These are phyloP conservation scores for Urophycis tenuis DNA, from an alignment of 2,797 vertebrate genomes.

Conservation along the genomic window DNA sequence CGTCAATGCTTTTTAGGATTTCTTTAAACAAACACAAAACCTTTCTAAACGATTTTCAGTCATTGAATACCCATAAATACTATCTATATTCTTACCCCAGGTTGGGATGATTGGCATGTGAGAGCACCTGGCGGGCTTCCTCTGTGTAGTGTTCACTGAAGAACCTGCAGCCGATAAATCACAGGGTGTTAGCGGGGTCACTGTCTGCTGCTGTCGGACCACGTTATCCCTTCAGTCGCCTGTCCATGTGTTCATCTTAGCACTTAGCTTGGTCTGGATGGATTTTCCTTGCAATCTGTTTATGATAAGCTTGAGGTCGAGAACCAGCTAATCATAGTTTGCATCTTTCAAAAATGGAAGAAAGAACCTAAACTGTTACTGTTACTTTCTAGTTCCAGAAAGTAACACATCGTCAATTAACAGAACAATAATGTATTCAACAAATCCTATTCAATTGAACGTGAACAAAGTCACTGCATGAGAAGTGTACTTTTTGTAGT, in stretches of 20 bases:
- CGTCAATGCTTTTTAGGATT: not conserved
- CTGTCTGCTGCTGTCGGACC: not conserved
- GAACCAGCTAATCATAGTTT: not conserved
- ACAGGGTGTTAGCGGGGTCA: not conserved
- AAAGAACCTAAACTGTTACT: not conserved
- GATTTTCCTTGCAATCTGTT: not conserved
- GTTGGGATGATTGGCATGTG: conserved; percentile 88
- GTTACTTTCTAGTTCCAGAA: not conserved
- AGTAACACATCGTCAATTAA: not conserved
- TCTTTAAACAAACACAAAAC: too few species aligned
- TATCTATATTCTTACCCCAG: conserved; percentile 76
- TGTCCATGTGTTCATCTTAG: not conserved
- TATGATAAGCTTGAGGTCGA: not conserved
- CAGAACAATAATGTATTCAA: not conserved
- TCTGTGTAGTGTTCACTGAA: conserved; percentile 90
- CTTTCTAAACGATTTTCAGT: not conserved
- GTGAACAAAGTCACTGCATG: not conserved
- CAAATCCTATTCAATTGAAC: not conserved
- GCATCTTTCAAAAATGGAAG: not conserved
- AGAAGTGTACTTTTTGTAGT: not conserved
- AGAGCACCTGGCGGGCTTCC: conserved; percentile 83
- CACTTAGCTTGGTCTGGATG: not conserved
- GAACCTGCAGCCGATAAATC: conserved; percentile 70
- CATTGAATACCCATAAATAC: not conserved
- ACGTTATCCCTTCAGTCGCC: not conserved